Base-by-base conservation (phyloP, 2,888 invertebrate species). In the Calephelis perditalis region DNA sequence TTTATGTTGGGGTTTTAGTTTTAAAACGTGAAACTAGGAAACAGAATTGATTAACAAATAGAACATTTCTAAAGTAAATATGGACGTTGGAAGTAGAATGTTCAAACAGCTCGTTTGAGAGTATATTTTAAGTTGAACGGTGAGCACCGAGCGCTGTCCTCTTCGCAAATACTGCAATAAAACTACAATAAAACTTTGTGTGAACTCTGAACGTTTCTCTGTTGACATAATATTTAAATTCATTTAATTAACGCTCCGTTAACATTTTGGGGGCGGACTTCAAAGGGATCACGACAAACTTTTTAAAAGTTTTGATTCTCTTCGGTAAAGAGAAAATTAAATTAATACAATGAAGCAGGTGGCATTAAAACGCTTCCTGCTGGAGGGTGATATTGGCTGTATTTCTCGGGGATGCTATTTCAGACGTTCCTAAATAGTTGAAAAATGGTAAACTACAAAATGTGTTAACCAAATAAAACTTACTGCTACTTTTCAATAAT, bases 101-200 rank as follows among this genome's bases (percentile, higher is more conserved):
- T 35, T 52, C 4, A 52, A 52, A 35, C 52, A 52, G 35, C 52
- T 8, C 6, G 52, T 52, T 52, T 35, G 35, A 52, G 52, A 52
- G 52, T 52, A 10, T 52, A 26, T 52, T 35, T 10, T 5, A 26
- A 49, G 9, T 49, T 4, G 10, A 35, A 26, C 49, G 49, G 35
- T 52, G 11, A 52, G 35, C 6, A 6, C 40, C 2, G 40, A 26
- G 49, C 49, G 9, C 26, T 52, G 49, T 35, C 49, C 49, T 40
- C 40, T 40, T 40, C 9, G 49, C 49, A 35, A 52, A 35, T 52
- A 52, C 10, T 52, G 49, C 52, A 52, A 52, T 26, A 26, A 52
- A 52, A 52, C 52, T 52, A 26, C 6, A 40, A 40, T 40, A 40
- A 40, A 40, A 40, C 40, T 40, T 8, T 40, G 40, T 40, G 6